phyloP scores from a whole-genome alignment of 2,888 invertebrate genomes.

The Itoplectis maculator region DNA sequence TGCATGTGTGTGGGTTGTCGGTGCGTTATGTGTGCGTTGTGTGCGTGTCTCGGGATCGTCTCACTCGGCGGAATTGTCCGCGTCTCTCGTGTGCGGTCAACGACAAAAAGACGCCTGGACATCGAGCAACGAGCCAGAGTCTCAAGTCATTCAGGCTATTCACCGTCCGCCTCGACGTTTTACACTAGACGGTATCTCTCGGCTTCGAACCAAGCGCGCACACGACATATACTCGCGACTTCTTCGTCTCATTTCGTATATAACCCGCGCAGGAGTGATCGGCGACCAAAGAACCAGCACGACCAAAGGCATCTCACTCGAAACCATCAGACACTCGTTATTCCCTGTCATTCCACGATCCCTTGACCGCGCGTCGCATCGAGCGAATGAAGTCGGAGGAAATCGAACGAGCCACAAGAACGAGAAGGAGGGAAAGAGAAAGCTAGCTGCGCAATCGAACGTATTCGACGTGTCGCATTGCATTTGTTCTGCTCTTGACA shows the following conservation, averaged over 20 bases:
- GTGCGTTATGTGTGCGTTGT: too few species aligned
- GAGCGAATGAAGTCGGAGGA: conserved; percentile 11
- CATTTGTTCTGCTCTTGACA: conserved; percentile 16
- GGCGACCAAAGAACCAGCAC: conserved; percentile 51
- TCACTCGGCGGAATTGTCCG: conserved; percentile 51
- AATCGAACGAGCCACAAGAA: conserved; percentile 24
- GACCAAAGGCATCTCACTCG: conserved; percentile 44
- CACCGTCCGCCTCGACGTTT: conserved; percentile 51
- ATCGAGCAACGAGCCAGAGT: conserved; percentile 53
- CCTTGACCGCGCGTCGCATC: conserved; percentile 28
- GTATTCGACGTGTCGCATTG: conserved; percentile 52
- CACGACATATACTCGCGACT: conserved; percentile 43
- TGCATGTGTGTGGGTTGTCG: conserved; percentile 30
- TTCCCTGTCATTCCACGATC: conserved; percentile 58
- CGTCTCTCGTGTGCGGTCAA: conserved; percentile 61
- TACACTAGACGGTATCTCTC: conserved; percentile 49
- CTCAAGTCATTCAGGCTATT: conserved; percentile 64
- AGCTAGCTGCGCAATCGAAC: conserved; percentile 55
- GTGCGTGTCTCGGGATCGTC: conserved; percentile 12
- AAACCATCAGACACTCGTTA: conserved; percentile 51
- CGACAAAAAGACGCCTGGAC: conserved; percentile 63
- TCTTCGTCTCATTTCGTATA: conserved; percentile 52
- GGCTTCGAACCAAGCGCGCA: conserved; percentile 33
- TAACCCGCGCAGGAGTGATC: conserved; percentile 22
- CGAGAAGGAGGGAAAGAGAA: too few species aligned